Conservation (phyloP, 2,888 invertebrate genomes). For the Platypus cylindrus region DNA sequence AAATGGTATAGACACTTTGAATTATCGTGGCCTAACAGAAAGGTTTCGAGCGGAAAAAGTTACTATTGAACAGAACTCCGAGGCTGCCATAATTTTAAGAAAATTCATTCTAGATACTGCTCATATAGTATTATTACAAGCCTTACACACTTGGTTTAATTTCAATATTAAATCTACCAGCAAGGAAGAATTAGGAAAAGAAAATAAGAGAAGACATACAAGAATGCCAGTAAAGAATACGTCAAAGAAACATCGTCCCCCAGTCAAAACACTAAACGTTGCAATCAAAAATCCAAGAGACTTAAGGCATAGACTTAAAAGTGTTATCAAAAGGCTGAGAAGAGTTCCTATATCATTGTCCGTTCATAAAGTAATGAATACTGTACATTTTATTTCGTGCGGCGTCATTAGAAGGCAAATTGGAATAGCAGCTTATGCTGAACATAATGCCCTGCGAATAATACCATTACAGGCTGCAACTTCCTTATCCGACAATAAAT, state of each 20-base stretch:
- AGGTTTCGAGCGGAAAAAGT: constrained; percentile 61
- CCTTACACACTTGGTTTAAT: constrained; percentile 35
- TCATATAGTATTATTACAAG: constrained; percentile 30
- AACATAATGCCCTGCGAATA: constrained; percentile 25
- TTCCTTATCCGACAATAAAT: constrained; percentile 17
- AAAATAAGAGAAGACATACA: constrained; percentile 6
- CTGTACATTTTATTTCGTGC: constrained; percentile 27
- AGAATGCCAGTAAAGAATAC: constrained; percentile 11
- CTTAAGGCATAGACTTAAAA: constrained; percentile 21
- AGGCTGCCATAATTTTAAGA: constrained; percentile 32
- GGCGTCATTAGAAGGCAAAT: constrained; percentile 26
- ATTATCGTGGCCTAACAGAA: constrained; percentile 44
- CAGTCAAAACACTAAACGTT: not conserved
- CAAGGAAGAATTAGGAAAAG: not conserved
- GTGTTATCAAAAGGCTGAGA: constrained; percentile 22
- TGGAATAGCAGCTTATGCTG: constrained; percentile 27
- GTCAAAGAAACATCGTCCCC: constrained; percentile 5
- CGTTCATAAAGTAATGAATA: constrained; percentile 23
- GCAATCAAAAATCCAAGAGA: constrained; percentile 8
- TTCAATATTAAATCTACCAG: constrained; percentile 17
- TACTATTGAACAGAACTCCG: constrained; percentile 53
- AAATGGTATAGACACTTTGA: constrained; percentile 8
- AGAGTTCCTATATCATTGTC: constrained; percentile 23
- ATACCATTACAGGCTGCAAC: constrained; percentile 23
- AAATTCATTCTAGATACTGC: constrained; percentile 29